Evolutionary conservation across 2,888 invertebrate genomes (phyloP), one percentile per base, ranked within the genome.

Genomic region (Scrobipalpa atriplicella): DNA sequence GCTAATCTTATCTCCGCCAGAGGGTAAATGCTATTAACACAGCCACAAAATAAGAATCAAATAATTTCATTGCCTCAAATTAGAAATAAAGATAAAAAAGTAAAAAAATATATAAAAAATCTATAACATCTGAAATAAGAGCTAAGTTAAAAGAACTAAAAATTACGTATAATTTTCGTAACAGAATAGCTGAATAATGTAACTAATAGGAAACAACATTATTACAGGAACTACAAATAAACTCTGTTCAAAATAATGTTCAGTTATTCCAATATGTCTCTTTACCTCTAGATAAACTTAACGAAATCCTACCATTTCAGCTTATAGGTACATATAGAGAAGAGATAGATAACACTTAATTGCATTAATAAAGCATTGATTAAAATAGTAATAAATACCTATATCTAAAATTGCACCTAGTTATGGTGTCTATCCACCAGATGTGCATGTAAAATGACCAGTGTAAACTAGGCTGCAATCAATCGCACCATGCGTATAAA

Each of bases 21-120:
- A n/a, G 16, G 9, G 43, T 43, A 65, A 65, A 65, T 65, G 65
- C 65, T 43, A 58, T 47, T 21, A 65, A 65, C 65, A 65, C 65
- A 65, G 65, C 65, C 65, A 65, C 43, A 65, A 36, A 62, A 61
- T 56, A 19, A 54, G 47, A 52, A 52, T 52, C 21, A 52, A 52
- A 2, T 52, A 52, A 52, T 19, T 54, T 11, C 21, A 56, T 19
- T 56, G 13, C 13, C 10, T 21, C 54, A 56, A 21, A 56, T 11
- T 43, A 10, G 21, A 21, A 56, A 56, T 29, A 56, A 54, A 19
- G 2, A 56, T 21, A 56, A 13, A 56, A 52, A 52, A 19, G 52
- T 47, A 52, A 8, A 2, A 18, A 52, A 16, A 51, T 18, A 18
- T n/a, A 16, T 52, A 52, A 11, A 56, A 56, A 11, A 56, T 9